phyloP scores from a whole-genome alignment of 2,888 invertebrate genomes.

The Rhagonycha lutea region DNA sequence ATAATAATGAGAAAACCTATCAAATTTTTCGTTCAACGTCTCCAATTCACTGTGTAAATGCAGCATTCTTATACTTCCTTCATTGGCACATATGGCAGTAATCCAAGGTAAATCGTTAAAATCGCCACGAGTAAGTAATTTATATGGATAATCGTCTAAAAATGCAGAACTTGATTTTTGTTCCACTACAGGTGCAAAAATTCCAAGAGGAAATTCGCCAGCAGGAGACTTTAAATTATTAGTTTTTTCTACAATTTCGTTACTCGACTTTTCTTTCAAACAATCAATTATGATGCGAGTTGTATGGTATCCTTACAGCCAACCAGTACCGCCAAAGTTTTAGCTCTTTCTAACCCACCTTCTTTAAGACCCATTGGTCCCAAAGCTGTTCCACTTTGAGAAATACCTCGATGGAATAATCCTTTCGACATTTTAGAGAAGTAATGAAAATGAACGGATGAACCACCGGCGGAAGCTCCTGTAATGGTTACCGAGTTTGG shows the following conservation, averaged over 20 bases:
- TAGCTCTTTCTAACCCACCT: slow-evolving; percentile 63
- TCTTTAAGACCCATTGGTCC: slow-evolving; percentile 60
- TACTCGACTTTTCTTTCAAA: no score
- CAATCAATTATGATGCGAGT: no score
- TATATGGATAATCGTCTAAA: no score
- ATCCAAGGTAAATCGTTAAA: no score
- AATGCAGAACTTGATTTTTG: slow-evolving; percentile 53
- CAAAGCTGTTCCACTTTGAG: slow-evolving; percentile 71
- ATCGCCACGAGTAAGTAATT: no score
- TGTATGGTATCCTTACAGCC: no score
- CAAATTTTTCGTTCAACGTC: slow-evolving; percentile 48
- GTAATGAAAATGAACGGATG: slow-evolving; percentile 50
- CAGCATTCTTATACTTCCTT: slow-evolving; percentile 62
- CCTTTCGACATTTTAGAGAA: slow-evolving; percentile 49
- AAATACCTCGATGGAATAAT: slow-evolving; percentile 64
- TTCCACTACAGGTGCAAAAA: slow-evolving; percentile 18
- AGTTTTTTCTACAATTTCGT: no score
- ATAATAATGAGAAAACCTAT: slow-evolving; percentile 38
- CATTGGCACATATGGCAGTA: slow-evolving; percentile 62
- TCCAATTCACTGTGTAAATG: slow-evolving; percentile 28
- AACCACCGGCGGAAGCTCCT: slow-evolving; percentile 49
- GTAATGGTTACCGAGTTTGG: slow-evolving; percentile 48
- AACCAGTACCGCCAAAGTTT: slow-evolving; percentile 39
- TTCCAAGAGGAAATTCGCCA: slow-evolving; percentile 38
- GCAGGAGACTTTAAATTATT: slow-evolving; percentile 48